Base-by-base conservation (phyloP, 2,113 vertebrate species). In the Lethenteron reissneri region DNA sequence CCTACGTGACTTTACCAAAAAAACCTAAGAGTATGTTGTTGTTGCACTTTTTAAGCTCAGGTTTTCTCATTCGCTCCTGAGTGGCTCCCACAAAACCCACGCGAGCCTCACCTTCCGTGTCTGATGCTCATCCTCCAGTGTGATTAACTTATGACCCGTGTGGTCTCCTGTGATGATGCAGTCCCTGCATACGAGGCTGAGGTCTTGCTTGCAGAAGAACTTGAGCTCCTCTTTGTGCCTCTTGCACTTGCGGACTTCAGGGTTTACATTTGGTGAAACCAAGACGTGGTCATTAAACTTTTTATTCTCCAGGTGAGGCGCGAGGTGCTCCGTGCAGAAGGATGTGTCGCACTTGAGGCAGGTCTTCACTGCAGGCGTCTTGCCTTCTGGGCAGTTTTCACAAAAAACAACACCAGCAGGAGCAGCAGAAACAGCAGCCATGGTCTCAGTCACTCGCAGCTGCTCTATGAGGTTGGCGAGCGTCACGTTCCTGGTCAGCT, bases 261-360 rank as follows among this genome's bases (percentile, higher is more conserved):
- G 15, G 70, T 58, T 57, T 3, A 3, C 21, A 1, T 13, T 3
- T n/a, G 72, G 72, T 9, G 59, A 12, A 12, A 70, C 57, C 57
- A 73, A 57, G 9, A 4, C 21, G 25, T 73, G 72, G 4, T 73
- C 70, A 10, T 59, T 71, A 41, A 15, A 69, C 7, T 21, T 56
- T 8, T 21, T 6, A 9, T 58, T 58, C 10, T 58, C 57, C 57
- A 71, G 14, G 41, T 73, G 72, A 8, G 72, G n/a, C 4, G 70
- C 56, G 41, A 73, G 21, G 56, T 73, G 72, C 7, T 56, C 25
- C 8, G 72, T 56, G 15, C 72, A 73, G 57, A 73, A 73, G 11
- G 72, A 71, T 8, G 72, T 73, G 11, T 73, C 72, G 14, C 72
- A 73, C 41, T 71, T 73, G 56, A 73, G 72, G 9, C 72, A 73